A percentile compares a stretch with the other conserved stretches of the same genome.
phyloP scores from a whole-genome alignment of 2,797 vertebrate genomes.

The Linurgus olivaceus region DNA sequence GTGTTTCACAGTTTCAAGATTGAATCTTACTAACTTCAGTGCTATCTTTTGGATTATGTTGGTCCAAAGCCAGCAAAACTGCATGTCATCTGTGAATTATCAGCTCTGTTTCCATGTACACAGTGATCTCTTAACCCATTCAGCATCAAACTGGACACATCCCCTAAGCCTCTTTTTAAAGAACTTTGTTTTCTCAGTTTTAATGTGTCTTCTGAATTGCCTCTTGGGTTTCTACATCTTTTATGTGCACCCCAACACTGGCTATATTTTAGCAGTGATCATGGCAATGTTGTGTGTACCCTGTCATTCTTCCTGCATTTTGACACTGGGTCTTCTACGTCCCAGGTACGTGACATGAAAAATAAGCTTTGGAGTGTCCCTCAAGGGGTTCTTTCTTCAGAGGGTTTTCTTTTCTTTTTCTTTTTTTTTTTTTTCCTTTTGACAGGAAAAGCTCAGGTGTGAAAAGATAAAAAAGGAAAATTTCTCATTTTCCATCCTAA shows the following conservation, averaged over 20 bases:
- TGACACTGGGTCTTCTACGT: not conserved
- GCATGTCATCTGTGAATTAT: not conserved
- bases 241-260: not conserved
- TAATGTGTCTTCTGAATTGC: not conserved
- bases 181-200: not conserved
- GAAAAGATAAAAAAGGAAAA: not conserved
- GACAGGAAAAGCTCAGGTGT: not conserved
- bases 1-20: not conserved
- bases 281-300: not conserved
- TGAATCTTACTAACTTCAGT: not conserved
- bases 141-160: not conserved
- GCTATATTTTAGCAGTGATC: not conserved
- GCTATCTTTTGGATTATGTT: not conserved
- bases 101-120: not conserved
- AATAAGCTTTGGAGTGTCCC: not conserved
- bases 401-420: not conserved
- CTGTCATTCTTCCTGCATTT: not conserved
- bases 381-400: not conserved
- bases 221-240: not conserved
- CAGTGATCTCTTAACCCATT: not conserved
- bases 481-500: not conserved
- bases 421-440: not conserved
- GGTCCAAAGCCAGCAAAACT: not conserved
- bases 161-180: not conserved
- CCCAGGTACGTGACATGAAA: not conserved